Conservation (phyloP, 2,113 vertebrate species). For the Halichoerus grypus region DNA sequence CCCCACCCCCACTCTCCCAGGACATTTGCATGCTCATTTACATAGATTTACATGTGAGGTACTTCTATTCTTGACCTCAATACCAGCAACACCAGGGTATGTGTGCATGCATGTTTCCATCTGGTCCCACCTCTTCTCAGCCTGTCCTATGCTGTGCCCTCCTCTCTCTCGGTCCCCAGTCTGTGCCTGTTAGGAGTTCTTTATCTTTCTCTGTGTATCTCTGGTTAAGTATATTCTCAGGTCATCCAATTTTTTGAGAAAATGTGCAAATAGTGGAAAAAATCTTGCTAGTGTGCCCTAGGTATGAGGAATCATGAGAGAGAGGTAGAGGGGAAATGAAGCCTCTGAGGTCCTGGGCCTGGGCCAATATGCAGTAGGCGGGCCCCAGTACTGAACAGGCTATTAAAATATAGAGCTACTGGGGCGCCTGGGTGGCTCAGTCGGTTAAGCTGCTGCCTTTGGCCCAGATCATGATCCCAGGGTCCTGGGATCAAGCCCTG, state of each 20-base stretch:
- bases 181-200: background rate
- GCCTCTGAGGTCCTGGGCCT: background rate
- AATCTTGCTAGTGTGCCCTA: background rate
- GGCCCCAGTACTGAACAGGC: background rate
- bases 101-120: background rate
- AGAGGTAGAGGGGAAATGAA: background rate
- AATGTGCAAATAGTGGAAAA: background rate
- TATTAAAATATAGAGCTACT: background rate
- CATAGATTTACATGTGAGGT: background rate
- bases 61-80: background rate
- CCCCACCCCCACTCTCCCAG: accelerated
- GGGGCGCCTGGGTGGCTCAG: no score
- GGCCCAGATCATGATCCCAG: no score
- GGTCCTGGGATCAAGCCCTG: no score
- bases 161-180: background rate
- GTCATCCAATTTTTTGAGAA: background rate
- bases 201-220: background rate
- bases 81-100: background rate
- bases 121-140: background rate
- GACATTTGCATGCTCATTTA: background rate
- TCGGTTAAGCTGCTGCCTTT: no score
- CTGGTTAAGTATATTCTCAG: background rate
- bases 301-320: background rate
- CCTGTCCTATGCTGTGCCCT: background rate
- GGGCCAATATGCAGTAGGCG: no score